Conservation (phyloP, 1,140 invertebrate species). For the Drosophila navojoa region DNA sequence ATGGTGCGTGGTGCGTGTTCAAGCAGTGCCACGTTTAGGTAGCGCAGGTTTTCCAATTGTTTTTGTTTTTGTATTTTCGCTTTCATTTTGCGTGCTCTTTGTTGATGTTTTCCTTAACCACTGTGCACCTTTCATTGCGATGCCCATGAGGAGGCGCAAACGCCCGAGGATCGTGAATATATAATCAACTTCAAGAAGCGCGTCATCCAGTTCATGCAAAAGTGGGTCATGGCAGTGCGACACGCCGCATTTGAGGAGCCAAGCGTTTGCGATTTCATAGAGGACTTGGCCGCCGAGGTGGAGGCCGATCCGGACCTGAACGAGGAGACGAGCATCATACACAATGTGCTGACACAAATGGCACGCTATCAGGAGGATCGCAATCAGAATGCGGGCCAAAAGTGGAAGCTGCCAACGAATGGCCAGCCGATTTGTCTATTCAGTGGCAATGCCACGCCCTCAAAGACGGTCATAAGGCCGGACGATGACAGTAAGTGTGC, state of each 20-base stretch:
- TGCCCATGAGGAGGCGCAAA: slow-evolving; percentile 74
- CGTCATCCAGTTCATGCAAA: slow-evolving; percentile 91
- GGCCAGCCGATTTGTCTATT: slow-evolving; percentile 89
- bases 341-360: slow-evolving; percentile 87
- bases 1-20: slow-evolving; percentile 25
- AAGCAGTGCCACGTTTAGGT: slow-evolving; percentile 6
- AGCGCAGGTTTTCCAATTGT: slow-evolving; percentile 10
- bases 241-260: slow-evolving; percentile 91
- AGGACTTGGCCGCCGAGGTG: slow-evolving; percentile 89
- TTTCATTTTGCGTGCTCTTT: too few relatives aligned
- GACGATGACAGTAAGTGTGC: slow-evolving; percentile 88
- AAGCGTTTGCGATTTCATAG: slow-evolving; percentile 88
- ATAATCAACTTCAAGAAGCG: slow-evolving; percentile 89
- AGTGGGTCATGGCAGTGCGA: slow-evolving; percentile 90
- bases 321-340: slow-evolving; percentile 88
- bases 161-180: slow-evolving; percentile 88
- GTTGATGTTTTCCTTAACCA: slow-evolving; percentile 84
- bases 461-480: slow-evolving; percentile 86
- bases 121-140: slow-evolving; percentile 83
- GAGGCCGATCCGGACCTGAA: slow-evolving; percentile 87
- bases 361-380: slow-evolving; percentile 86
- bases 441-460: slow-evolving; percentile 85
- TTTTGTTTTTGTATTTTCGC: not conserved
- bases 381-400: slow-evolving; percentile 86
- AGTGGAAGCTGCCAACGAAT: slow-evolving; percentile 89